phyloP scores from a whole-genome alignment of 2,888 invertebrate genomes.

The Thymelicus sylvestris region DNA sequence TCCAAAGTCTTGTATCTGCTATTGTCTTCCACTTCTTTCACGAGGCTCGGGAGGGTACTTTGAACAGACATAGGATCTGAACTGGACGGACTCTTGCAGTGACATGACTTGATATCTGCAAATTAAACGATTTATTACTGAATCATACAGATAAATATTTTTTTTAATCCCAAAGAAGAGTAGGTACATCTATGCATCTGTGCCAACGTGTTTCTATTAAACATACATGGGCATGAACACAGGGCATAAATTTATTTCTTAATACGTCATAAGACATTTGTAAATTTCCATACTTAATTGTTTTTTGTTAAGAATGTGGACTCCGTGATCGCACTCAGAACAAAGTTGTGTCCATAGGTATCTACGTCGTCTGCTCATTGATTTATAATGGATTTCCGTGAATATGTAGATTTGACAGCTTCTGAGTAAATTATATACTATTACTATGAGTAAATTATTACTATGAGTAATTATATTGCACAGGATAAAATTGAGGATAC shows the following conservation, averaged over 20 bases:
- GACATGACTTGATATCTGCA: slow-evolving; percentile 58
- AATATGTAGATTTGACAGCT: background rate
- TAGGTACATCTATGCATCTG: no score
- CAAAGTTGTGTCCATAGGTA: no score
- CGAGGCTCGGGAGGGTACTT: slow-evolving; percentile 61
- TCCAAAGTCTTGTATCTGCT: slow-evolving; percentile 79
- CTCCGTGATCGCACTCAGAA: background rate
- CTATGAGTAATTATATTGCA: no score
- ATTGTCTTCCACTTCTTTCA: slow-evolving; percentile 77
- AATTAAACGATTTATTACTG: slow-evolving; percentile 20
- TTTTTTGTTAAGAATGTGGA: no score
- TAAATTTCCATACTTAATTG: no score
- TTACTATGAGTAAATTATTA: no score
- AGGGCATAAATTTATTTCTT: no score
- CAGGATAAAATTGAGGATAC: background rate
- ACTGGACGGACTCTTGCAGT: slow-evolving; percentile 47
- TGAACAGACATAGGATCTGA: slow-evolving; percentile 10
- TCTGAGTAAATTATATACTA: background rate
- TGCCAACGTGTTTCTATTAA: no score
- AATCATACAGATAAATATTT: no score
- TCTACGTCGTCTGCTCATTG: background rate
- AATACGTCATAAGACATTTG: no score
- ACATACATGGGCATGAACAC: no score
- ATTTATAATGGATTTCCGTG: background rate
- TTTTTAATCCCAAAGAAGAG: no score